phyloP scores from a whole-genome alignment of 2,888 invertebrate genomes.

The Odontothrips loti region DNA sequence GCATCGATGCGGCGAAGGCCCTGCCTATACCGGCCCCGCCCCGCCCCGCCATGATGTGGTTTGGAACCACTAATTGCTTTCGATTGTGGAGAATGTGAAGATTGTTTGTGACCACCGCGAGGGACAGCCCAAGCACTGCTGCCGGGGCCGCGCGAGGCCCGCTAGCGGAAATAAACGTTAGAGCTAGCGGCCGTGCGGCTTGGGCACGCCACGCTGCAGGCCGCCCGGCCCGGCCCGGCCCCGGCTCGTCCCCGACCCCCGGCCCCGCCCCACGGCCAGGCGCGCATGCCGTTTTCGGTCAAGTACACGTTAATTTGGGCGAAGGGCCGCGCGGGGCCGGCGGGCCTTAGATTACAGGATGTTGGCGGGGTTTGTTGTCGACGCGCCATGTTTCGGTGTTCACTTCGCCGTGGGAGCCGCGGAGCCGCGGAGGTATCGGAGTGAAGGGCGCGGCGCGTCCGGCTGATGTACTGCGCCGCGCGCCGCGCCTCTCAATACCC shows the following conservation, averaged over 20 bases:
- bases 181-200: neutral
- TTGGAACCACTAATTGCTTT: constrained; percentile 4
- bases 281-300: neutral
- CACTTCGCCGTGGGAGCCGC: too few relatives aligned
- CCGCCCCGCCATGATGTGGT: neutral
- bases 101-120: neutral
- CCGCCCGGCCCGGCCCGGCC: neutral
- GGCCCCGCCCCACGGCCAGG: too few relatives aligned
- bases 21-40: neutral
- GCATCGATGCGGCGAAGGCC: neutral
- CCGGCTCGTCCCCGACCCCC: too few relatives aligned
- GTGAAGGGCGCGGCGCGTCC: too few relatives aligned
- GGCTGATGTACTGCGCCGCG: too few relatives aligned
- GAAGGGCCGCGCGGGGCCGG: neutral
- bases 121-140: neutral
- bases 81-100: neutral
- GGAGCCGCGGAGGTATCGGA: too few relatives aligned
- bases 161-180: neutral
- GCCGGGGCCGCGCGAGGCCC: too few relatives aligned
- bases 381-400: too few relatives aligned
- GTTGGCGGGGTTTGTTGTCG: too few relatives aligned
- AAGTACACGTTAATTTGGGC: neutral
- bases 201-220: neutral
- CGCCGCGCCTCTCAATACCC: too few relatives aligned
- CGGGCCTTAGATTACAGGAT: too few relatives aligned